Evolutionary conservation across 30 jellyfish, hydroid and myxozoan species (phyloP).

Genomic region (Chrysaora quinquecirrha): DNA sequence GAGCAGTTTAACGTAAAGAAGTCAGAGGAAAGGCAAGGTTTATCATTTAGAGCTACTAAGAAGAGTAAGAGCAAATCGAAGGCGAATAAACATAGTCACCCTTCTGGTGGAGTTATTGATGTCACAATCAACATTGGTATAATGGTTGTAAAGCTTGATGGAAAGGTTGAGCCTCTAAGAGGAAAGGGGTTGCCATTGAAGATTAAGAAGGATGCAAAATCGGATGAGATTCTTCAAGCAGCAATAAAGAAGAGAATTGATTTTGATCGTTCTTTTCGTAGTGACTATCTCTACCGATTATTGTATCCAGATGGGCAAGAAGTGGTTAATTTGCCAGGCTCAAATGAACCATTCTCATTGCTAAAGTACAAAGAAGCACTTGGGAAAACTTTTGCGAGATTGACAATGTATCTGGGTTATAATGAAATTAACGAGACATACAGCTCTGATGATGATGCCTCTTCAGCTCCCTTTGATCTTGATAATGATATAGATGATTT

Average conservation of each 20-base stretch:
- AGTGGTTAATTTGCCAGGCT: slow-evolving; percentile 59
- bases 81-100: slow-evolving; percentile 35
- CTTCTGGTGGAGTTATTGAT: slow-evolving; percentile 57
- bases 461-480: slow-evolving; percentile 32
- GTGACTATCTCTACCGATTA: slow-evolving; percentile 45
- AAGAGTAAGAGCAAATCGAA: slow-evolving; percentile 30
- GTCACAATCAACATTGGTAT: slow-evolving; percentile 53
- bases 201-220: slow-evolving; percentile 8
- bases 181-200: slow-evolving; percentile 54
- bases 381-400: slow-evolving; percentile 58
- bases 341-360: slow-evolving; percentile 47
- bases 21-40: slow-evolving; percentile 51
- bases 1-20: slow-evolving; percentile 49
- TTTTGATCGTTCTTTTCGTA: slow-evolving; percentile 48
- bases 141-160: slow-evolving; percentile 52
- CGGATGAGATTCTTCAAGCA: slow-evolving; percentile 52
- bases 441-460: slow-evolving; percentile 56
- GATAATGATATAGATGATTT: slow-evolving; percentile 31
- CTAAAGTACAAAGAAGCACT: slow-evolving; percentile 63
- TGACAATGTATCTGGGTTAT: slow-evolving; percentile 36
- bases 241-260: slow-evolving; percentile 51
- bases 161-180: slow-evolving; percentile 54
- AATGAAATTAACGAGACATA: slow-evolving; percentile 17
- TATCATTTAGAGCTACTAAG: slow-evolving; percentile 28
- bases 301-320: slow-evolving; percentile 69